Conservation (phyloP, 2,888 invertebrate genomes). For the Cryptus viduatorius region DNA sequence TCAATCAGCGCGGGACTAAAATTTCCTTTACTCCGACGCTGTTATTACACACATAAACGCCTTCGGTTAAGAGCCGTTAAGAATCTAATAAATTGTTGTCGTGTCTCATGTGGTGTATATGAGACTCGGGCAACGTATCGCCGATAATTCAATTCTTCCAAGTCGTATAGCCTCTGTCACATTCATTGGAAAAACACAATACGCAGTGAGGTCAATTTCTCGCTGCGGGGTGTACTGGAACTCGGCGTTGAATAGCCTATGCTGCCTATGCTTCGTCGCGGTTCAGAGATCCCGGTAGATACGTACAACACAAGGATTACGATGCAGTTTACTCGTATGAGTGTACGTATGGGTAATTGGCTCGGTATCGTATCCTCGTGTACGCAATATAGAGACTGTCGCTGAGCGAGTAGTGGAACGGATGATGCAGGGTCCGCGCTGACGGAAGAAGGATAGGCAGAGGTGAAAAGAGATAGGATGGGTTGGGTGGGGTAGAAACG, state of each 20-base stretch:
- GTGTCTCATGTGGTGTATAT: background rate
- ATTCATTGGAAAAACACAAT: slow-evolving; percentile 40
- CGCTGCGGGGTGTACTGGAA: slow-evolving; percentile 27
- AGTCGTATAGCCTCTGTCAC: slow-evolving; percentile 1
- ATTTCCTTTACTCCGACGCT: background rate
- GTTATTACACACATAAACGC: slow-evolving; percentile 28
- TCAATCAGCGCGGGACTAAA: background rate
- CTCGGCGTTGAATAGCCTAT: slow-evolving; percentile 14
- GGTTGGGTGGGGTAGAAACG: slow-evolving; percentile 5
- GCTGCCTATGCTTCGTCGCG: slow-evolving; percentile 27
- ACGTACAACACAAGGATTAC: slow-evolving; percentile 13
- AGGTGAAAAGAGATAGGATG: background rate
- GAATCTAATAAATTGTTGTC: slow-evolving; percentile 23
- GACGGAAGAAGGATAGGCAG: background rate
- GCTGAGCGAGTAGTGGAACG: slow-evolving; percentile 19
- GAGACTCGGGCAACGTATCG: slow-evolving; percentile 38
- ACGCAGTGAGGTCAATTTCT: slow-evolving; percentile 31
- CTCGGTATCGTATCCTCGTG: slow-evolving; percentile 46
- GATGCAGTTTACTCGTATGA: background rate
- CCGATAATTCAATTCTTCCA: slow-evolving; percentile 40
- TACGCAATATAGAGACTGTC: slow-evolving; percentile 16
- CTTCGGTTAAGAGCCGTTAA: background rate
- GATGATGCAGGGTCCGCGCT: slow-evolving; percentile 28
- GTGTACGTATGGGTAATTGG: slow-evolving; percentile 61
- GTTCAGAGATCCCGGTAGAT: slow-evolving; percentile 34